Conservation (phyloP, 1,140 invertebrate genomes). For the Telenomus remus region DNA sequence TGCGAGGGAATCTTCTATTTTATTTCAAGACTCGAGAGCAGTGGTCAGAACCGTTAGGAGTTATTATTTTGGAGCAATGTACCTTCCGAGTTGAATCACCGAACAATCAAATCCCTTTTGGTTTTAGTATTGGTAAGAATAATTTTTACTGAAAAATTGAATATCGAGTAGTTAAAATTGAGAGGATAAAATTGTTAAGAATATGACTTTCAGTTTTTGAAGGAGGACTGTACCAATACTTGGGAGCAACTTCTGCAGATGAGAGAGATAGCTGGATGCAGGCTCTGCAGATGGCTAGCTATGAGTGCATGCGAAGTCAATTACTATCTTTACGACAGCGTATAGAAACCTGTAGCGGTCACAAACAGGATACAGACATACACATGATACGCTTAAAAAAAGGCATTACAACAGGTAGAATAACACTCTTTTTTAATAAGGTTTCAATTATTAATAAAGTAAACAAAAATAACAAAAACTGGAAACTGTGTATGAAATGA, state of each 20-base stretch:
- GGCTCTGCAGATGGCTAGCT: slow-evolving; percentile 88
- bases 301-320: slow-evolving; percentile 87
- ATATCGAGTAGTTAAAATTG: too few species aligned
- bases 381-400: slow-evolving; percentile 81
- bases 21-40: slow-evolving; percentile 94
- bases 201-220: slow-evolving; percentile 20
- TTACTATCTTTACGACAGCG: slow-evolving; percentile 81
- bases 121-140: slow-evolving; percentile 73
- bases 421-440: slow-evolving; percentile 28
- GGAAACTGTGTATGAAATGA: too few species aligned
- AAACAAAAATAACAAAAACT: too few species aligned
- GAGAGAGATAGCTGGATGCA: slow-evolving; percentile 92
- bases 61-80: slow-evolving; percentile 92
- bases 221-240: slow-evolving; percentile 85
- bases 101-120: slow-evolving; percentile 71
- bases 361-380: slow-evolving; percentile 81
- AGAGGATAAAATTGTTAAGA: not conserved
- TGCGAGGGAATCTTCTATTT: slow-evolving; percentile 94
- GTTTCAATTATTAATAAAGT: not conserved
- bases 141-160: too few species aligned
- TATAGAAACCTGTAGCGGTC: slow-evolving; percentile 77
- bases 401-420: slow-evolving; percentile 77
- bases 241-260: slow-evolving; percentile 85
- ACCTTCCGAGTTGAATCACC: slow-evolving; percentile 82
- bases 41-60: slow-evolving; percentile 90